Conservation (phyloP, 2,113 vertebrate genomes). For the Pseudonaja textilis region DNA sequence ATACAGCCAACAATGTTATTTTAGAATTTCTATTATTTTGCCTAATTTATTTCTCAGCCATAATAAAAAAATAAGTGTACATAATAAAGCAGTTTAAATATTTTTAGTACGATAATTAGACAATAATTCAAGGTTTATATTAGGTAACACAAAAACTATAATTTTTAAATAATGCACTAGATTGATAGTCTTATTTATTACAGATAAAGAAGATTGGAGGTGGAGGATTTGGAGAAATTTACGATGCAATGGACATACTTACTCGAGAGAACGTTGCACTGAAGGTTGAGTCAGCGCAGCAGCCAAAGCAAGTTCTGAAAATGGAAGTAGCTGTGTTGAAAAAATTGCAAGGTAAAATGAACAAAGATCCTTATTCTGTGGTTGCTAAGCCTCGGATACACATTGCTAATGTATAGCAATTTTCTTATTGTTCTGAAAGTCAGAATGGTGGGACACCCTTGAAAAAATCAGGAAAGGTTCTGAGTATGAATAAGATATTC, state of each 20-base stretch:
- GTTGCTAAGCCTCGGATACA: not conserved
- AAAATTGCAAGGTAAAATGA: slow-evolving; percentile 91
- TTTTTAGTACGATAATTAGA: not conserved
- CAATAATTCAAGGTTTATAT: not conserved
- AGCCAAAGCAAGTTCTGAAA: slow-evolving; percentile 98
- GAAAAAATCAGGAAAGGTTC: not conserved
- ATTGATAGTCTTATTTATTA: slow-evolving; percentile 25
- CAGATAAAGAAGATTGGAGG: slow-evolving; percentile 97
- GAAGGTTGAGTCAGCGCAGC: slow-evolving; percentile 98
- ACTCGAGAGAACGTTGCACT: slow-evolving; percentile 91
- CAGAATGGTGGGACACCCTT: not conserved
- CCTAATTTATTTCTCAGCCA: not conserved
- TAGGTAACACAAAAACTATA: not conserved
- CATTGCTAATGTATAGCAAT: not conserved
- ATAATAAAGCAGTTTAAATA: not conserved
- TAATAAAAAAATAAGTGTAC: not conserved
- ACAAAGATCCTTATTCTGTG: slow-evolving; percentile 15
- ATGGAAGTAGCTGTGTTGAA: slow-evolving; percentile 99
- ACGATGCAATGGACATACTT: slow-evolving; percentile 93
- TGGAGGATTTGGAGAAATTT: slow-evolving; percentile 98
- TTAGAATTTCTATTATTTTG: not conserved
- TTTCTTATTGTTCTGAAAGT: not conserved
- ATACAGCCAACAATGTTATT: not conserved
- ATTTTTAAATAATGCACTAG: not conserved
- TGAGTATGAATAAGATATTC: not conserved